phyloP scores from a whole-genome alignment of 2,113 vertebrate genomes.

The Hippoglossus stenolepis region DNA sequence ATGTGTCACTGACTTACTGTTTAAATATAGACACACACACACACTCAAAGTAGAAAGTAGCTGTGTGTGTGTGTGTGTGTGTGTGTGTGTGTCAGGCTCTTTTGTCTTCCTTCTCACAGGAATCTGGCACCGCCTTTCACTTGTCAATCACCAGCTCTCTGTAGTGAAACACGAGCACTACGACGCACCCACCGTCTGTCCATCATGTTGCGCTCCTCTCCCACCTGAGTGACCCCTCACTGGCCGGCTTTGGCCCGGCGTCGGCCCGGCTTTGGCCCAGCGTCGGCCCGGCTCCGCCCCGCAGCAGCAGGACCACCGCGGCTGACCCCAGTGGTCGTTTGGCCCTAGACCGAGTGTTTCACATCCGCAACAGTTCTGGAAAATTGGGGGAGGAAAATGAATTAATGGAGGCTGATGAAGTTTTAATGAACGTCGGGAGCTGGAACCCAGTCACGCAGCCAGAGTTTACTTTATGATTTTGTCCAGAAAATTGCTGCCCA shows the following conservation, averaged over 20 bases:
- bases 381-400: slow-evolving; percentile 11
- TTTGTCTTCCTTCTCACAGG: slow-evolving; percentile 55
- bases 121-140: slow-evolving; percentile 30
- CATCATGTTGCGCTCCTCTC: background rate
- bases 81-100: slow-evolving; percentile 17
- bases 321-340: slow-evolving; percentile 35
- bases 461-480: slow-evolving; percentile 49
- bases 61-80: background rate
- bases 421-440: slow-evolving; percentile 37
- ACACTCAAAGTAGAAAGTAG: slow-evolving; percentile 16
- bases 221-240: slow-evolving; percentile 1
- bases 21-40: slow-evolving; percentile 35
- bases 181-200: background rate
- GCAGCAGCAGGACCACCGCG: slow-evolving; percentile 12
- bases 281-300: background rate
- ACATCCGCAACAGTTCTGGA: slow-evolving; percentile 29
- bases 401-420: slow-evolving; percentile 42
- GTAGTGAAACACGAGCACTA: slow-evolving; percentile 36
- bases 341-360: slow-evolving; percentile 10
- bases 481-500: slow-evolving; percentile 40
- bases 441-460: slow-evolving; percentile 30
- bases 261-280: background rate
- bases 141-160: slow-evolving; percentile 56
- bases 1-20: slow-evolving; percentile 21
- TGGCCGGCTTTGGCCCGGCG: background rate